phyloP scores from a whole-genome alignment of 2,888 invertebrate genomes.

The Idaea dimidiata region DNA sequence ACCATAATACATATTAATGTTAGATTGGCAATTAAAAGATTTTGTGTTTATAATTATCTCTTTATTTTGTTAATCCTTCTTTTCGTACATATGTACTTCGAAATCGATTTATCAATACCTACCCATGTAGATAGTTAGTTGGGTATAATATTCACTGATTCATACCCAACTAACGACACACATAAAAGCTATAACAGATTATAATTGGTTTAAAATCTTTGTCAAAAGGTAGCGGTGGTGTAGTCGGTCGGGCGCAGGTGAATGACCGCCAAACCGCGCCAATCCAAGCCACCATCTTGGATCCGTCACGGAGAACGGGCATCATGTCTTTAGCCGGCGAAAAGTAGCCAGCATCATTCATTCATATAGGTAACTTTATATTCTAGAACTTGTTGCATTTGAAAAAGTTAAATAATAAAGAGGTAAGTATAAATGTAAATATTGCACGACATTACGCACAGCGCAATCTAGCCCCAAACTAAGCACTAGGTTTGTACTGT shows the following conservation, averaged over 20 bases:
- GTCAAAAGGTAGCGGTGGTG: constrained; percentile 49
- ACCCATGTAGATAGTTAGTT: no score
- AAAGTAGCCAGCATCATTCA: constrained; percentile 45
- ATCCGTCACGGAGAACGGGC: constrained; percentile 75
- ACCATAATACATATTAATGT: no score
- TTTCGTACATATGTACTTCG: no score
- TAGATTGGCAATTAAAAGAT: no score
- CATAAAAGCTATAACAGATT: background rate
- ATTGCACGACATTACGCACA: no score
- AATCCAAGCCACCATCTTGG: constrained; percentile 73
- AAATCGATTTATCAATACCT: no score
- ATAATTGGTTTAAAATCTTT: constrained; percentile 24
- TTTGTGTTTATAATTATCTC: no score
- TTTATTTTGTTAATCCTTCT: no score
- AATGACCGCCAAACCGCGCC: constrained; percentile 76
- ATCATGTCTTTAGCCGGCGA: constrained; percentile 61
- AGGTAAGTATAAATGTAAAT: no score
- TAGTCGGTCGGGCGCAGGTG: constrained; percentile 65
- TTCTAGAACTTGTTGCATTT: constrained; percentile 3
- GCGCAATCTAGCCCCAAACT: no score
- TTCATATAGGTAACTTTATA: constrained; percentile 18
- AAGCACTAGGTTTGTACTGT: no score
- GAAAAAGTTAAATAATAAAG: background rate
- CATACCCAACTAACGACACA: background rate
- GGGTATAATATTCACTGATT: background rate